Evolutionary conservation across 2,113 vertebrate genomes (phyloP).

Genomic region (Vimba vimba): DNA sequence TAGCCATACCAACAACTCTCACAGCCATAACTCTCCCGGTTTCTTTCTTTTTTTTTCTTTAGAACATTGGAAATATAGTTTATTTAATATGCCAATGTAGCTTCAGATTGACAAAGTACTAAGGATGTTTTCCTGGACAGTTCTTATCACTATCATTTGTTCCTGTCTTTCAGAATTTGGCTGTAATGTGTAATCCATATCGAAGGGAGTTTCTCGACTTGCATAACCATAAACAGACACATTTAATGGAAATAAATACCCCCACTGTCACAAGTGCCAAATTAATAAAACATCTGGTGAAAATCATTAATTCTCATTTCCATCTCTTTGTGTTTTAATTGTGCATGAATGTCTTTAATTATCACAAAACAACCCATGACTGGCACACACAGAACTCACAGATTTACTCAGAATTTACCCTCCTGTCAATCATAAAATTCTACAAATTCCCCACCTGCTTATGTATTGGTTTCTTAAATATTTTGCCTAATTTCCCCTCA

Average conservation of each 20-base stretch:
- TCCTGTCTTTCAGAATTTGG: slow-evolving; percentile 65
- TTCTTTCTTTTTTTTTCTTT: slow-evolving; percentile 60
- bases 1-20: background rate
- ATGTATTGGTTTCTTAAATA: background rate
- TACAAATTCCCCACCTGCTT: background rate
- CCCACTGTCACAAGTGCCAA: background rate
- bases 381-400: background rate
- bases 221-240: slow-evolving; percentile 56
- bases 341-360: background rate
- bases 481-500: background rate
- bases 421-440: background rate
- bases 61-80: slow-evolving; percentile 70
- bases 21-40: background rate
- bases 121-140: slow-evolving; percentile 67
- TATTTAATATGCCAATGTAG: slow-evolving; percentile 76
- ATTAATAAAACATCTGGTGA: background rate
- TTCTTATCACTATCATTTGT: slow-evolving; percentile 73
- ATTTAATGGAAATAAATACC: slow-evolving; percentile 36
- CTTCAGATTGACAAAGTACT: slow-evolving; percentile 78
- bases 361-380: background rate
- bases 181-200: slow-evolving; percentile 66
- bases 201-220: background rate
- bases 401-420: background rate
- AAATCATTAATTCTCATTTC: slow-evolving; percentile 5
- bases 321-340: background rate